Conservation (phyloP, 2,888 invertebrate species). For the Mesorhabditis belari region DNA sequence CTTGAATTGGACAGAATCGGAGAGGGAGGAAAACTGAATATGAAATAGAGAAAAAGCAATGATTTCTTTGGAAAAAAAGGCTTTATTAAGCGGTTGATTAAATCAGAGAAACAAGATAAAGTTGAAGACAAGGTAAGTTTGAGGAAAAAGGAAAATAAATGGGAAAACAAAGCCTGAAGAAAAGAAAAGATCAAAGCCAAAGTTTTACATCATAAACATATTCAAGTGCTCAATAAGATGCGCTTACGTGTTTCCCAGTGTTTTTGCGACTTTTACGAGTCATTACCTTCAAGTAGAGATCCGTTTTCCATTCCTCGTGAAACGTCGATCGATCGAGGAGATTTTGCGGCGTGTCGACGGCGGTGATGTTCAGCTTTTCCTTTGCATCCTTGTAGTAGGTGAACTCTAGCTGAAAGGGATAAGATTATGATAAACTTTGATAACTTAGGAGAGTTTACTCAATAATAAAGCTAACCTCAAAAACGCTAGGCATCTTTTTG, state of each 20-base stretch:
- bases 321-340: conserved; percentile 36
- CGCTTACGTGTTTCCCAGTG: not conserved
- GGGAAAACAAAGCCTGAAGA: too few relatives aligned
- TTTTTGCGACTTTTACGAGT: not conserved
- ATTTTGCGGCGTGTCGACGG: conserved; percentile 5
- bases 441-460: not conserved
- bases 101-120: too few relatives aligned
- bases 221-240: not conserved
- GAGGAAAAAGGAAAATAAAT: too few relatives aligned
- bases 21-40: too few relatives aligned
- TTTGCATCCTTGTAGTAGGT: not conserved
- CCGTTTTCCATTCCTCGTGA: conserved; percentile 37
- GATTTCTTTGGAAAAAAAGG: too few relatives aligned
- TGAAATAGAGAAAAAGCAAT: too few relatives aligned
- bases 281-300: conserved; percentile 30
- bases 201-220: too few relatives aligned
- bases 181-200: too few relatives aligned
- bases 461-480: not conserved
- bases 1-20: too few relatives aligned
- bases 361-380: not conserved
- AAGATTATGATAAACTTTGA: too few relatives aligned
- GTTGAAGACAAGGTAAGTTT: too few relatives aligned
- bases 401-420: not conserved
- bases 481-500: not conserved
- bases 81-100: too few relatives aligned